Conservation (phyloP, 2,888 invertebrate species). For the Diadromus collaris region DNA sequence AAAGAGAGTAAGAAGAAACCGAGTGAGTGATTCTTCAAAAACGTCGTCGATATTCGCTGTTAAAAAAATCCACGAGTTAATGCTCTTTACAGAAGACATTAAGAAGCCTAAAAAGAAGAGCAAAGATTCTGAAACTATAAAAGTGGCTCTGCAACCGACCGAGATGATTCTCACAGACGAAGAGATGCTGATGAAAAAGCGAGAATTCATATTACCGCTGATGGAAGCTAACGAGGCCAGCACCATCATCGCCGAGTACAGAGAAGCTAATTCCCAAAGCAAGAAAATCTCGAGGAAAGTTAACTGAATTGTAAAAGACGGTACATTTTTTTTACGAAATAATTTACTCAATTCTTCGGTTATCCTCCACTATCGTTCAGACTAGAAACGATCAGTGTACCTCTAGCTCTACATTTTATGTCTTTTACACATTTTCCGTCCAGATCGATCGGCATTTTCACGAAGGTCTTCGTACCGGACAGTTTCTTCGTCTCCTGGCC, state of each 20-base stretch:
- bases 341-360: slow-evolving; percentile 21
- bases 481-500: slow-evolving; percentile 77
- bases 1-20: slow-evolving; percentile 8
- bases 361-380: slow-evolving; percentile 50
- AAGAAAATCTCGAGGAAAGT: background rate
- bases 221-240: slow-evolving; percentile 66
- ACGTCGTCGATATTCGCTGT: background rate
- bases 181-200: slow-evolving; percentile 54
- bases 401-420: slow-evolving; percentile 78
- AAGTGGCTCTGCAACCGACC: slow-evolving; percentile 29
- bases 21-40: slow-evolving; percentile 32
- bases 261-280: slow-evolving; percentile 5
- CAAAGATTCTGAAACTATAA: slow-evolving; percentile 20
- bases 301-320: slow-evolving; percentile 15
- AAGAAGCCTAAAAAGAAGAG: slow-evolving; percentile 31
- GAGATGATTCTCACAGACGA: slow-evolving; percentile 61
- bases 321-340: background rate
- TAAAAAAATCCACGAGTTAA: slow-evolving; percentile 10
- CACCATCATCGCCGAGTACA: slow-evolving; percentile 29
- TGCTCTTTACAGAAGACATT: slow-evolving; percentile 13
- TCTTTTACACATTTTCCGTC: slow-evolving; percentile 64
- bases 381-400: slow-evolving; percentile 71
- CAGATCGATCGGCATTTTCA: slow-evolving; percentile 67
- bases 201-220: slow-evolving; percentile 66
- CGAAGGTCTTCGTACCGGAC: slow-evolving; percentile 65